A percentile compares a stretch with the other conserved stretches of the same genome.
phyloP scores from a whole-genome alignment of 2,113 vertebrate genomes.

The Corythornis vintsioides region DNA sequence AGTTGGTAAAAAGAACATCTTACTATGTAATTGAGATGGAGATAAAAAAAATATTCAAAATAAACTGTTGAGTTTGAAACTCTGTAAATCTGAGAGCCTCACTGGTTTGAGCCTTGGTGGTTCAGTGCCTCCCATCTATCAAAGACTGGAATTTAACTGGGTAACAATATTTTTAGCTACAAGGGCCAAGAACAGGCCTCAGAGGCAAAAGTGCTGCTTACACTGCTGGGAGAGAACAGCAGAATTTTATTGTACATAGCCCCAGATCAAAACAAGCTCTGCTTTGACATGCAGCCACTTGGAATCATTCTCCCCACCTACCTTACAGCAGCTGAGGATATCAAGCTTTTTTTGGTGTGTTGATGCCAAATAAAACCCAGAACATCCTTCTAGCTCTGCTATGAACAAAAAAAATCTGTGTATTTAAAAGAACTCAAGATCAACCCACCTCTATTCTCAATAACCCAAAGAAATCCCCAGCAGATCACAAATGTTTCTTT shows the following conservation, averaged over 20 bases:
- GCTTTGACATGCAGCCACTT: not conserved
- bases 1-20: constrained; percentile 68
- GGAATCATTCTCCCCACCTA: not conserved
- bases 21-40: constrained; percentile 66
- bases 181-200: not conserved
- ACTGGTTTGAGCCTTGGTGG: not conserved
- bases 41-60: constrained; percentile 49
- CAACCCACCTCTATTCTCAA: not conserved
- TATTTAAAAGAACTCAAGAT: not conserved
- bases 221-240: not conserved
- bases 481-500: not conserved
- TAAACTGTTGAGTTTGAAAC: constrained; percentile 14
- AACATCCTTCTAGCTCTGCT: not conserved
- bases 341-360: not conserved
- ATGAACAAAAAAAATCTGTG: accelerated
- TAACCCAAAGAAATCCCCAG: not conserved
- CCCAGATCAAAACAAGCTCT: not conserved
- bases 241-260: accelerated
- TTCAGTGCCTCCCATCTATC: not conserved
- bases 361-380: not conserved
- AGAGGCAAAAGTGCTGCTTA: accelerated
- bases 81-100: constrained; percentile 10
- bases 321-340: accelerated
- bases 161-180: not conserved
- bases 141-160: not conserved